phyloP scores from a whole-genome alignment of 2,113 vertebrate species.

The Terrapene triunguis region DNA sequence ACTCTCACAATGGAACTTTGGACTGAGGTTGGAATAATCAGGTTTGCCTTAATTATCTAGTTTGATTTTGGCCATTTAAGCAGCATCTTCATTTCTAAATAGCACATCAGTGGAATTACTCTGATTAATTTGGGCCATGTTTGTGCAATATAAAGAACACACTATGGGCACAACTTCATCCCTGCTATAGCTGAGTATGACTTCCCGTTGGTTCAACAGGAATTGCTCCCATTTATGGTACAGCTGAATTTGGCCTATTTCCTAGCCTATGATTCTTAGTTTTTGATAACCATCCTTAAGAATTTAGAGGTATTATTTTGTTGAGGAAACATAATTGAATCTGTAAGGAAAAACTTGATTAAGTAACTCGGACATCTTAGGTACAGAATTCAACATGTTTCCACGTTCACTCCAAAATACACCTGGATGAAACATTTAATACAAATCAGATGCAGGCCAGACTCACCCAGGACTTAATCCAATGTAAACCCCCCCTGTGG shows the following conservation, averaged over 20 bases:
- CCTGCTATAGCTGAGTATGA: not conserved
- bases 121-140: not conserved
- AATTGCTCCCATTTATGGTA: not conserved
- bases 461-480: not conserved
- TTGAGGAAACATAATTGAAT: not conserved
- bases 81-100: not conserved
- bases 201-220: not conserved
- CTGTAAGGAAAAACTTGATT: not conserved
- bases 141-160: not conserved
- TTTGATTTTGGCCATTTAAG: slow-evolving; percentile 26
- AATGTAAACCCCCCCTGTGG: not conserved
- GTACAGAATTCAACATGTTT: not conserved
- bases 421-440: not conserved
- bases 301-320: rapidly evolving
- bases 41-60: not conserved
- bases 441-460: not conserved
- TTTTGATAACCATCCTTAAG: not conserved
- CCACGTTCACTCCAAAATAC: not conserved
- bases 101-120: not conserved
- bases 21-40: not conserved
- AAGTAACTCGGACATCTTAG: rapidly evolving
- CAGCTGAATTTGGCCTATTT: not conserved
- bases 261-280: not conserved
- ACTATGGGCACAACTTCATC: not conserved
- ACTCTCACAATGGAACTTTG: not conserved